Evolutionary conservation across 2,888 invertebrate species (phyloP).

Genomic region (Reticulitermes lucifugus): DNA sequence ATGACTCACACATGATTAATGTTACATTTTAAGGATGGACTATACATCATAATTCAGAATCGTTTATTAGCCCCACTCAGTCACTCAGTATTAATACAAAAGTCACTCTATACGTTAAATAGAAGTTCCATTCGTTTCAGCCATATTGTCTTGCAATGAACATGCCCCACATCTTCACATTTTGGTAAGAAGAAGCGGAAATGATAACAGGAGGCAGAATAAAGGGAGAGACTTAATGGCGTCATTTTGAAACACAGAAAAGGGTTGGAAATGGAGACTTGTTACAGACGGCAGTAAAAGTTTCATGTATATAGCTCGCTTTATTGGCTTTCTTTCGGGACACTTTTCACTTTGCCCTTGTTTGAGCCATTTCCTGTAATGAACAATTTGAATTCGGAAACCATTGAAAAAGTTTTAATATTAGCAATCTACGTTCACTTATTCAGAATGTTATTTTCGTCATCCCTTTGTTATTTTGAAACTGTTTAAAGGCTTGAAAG

Average conservation of each 20-base stretch:
- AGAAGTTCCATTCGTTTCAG: not conserved
- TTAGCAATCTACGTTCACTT: not conserved
- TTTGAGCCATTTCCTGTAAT: conserved; percentile 11
- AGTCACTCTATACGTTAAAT: not conserved
- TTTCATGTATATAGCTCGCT: not conserved
- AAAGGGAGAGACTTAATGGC: not conserved
- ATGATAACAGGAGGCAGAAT: not conserved
- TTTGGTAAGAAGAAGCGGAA: not conserved
- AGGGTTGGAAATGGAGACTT: conserved; percentile 6
- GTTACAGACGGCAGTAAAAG: not conserved
- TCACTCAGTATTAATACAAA: not conserved
- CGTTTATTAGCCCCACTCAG: not conserved
- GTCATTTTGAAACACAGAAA: not conserved
- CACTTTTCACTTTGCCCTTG: not conserved
- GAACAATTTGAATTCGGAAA: conserved; percentile 14
- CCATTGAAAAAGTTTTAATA: not conserved
- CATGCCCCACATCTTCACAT: not conserved
- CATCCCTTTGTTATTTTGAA: not conserved
- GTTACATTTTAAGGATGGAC: not conserved
- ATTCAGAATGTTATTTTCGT: not conserved
- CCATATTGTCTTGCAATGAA: not conserved
- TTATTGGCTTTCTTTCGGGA: conserved; percentile 15
- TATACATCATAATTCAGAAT: not conserved
- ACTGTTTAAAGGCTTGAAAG: not conserved
- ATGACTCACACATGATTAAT: not conserved